These are phyloP conservation scores for Ferdinandea cuprea DNA, from an alignment of 2,888 invertebrate species.

Conservation along the genomic window DNA sequence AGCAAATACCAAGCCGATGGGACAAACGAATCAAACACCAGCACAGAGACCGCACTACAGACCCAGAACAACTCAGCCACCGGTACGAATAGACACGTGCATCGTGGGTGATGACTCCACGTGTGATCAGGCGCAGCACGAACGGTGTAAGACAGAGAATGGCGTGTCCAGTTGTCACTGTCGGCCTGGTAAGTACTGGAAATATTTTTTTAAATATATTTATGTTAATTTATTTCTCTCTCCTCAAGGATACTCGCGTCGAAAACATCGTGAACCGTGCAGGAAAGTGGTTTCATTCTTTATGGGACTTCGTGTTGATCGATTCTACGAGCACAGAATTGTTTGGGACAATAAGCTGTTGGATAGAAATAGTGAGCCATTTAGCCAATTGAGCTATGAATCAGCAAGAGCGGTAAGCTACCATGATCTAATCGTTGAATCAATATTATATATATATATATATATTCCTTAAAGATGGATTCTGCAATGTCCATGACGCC, in stretches of 20 bases:
- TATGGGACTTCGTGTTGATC: conserved; percentile 91
- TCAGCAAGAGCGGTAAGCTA: conserved; percentile 92
- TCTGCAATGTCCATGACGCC: conserved; percentile 97
- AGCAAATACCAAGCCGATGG: conserved; percentile 81
- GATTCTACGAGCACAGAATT: conserved; percentile 90
- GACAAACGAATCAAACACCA: conserved; percentile 82
- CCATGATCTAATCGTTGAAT: not conserved
- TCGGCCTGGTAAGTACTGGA: conserved; percentile 86
- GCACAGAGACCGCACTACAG: conserved; percentile 87
- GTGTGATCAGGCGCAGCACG: conserved; percentile 93
- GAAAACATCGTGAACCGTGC: conserved; percentile 90
- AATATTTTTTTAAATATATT: not conserved
- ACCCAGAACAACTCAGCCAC: conserved; percentile 81
- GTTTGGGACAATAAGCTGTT: conserved; percentile 90
- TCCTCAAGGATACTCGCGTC: conserved; percentile 85
- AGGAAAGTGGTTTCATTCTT: conserved; percentile 90
- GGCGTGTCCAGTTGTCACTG: conserved; percentile 95
- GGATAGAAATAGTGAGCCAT: conserved; percentile 91
- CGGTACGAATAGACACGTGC: conserved; percentile 92
- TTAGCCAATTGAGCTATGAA: conserved; percentile 92
- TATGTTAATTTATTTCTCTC: not conserved
- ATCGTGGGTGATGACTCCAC: conserved; percentile 96
- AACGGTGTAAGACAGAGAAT: conserved; percentile 92
- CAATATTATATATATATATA: not conserved
- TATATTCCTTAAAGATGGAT: conserved; percentile 87